These are phyloP conservation scores for Sinocyclocheilus rhinocerous DNA, from an alignment of 2,113 vertebrate species.

Conservation along the genomic window DNA sequence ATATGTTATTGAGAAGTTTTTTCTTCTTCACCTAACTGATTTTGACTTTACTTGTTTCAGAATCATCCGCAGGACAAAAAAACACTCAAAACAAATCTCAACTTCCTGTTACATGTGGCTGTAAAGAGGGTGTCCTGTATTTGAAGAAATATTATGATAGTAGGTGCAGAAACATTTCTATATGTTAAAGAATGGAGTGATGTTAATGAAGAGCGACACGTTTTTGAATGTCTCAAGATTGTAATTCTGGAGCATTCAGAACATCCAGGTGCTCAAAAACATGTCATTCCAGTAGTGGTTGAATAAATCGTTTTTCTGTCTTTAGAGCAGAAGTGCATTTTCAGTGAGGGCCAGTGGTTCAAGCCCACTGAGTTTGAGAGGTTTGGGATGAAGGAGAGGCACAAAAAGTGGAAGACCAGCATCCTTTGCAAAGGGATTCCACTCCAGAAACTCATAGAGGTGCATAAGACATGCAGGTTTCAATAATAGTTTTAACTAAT, in stretches of 20 bases:
- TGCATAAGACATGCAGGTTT: slow-evolving; percentile 9
- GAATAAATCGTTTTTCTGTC: neutral
- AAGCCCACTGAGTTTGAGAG: slow-evolving; percentile 49
- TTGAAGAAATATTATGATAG: slow-evolving; percentile 41
- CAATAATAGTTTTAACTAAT: neutral
- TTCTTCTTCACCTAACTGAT: neutral
- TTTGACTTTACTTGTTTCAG: neutral
- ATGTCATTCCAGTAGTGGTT: neutral
- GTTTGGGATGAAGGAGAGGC: neutral
- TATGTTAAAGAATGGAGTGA: neutral
- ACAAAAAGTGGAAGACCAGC: slow-evolving; percentile 32
- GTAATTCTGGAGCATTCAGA: neutral
- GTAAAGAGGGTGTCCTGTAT: slow-evolving; percentile 56
- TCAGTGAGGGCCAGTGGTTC: slow-evolving; percentile 3
- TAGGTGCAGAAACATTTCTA: slow-evolving; percentile 35
- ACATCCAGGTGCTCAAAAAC: neutral
- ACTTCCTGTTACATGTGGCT: slow-evolving; percentile 61
- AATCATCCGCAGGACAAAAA: neutral
- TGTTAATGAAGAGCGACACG: neutral
- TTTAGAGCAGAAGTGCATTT: slow-evolving; percentile 60
- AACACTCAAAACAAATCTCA: neutral
- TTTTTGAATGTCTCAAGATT: neutral
- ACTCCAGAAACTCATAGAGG: slow-evolving; percentile 57
- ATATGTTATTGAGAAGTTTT: neutral
- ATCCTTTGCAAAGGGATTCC: slow-evolving; percentile 18